A percentile compares a stretch with the other conserved stretches of the same genome.
Evolutionary conservation across 2,113 vertebrate species (phyloP).

Genomic region (Odocoileus virginianus): DNA sequence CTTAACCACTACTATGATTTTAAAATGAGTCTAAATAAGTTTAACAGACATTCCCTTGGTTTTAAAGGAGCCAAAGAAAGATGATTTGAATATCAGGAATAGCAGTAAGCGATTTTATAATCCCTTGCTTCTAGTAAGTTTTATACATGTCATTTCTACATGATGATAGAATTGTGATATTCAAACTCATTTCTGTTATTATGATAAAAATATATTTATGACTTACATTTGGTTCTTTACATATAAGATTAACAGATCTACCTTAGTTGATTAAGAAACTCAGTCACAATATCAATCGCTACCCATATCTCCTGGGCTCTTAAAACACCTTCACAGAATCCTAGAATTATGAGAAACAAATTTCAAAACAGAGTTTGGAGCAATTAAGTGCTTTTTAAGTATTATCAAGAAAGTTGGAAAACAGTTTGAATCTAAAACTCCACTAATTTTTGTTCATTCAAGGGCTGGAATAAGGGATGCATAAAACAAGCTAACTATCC

Average conservation of each 20-base stretch:
- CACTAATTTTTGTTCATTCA: neutral
- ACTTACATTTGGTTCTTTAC: neutral
- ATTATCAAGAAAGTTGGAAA: neutral
- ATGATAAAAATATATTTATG: neutral
- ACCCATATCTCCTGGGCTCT: neutral
- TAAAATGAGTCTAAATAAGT: neutral
- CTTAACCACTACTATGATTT: neutral
- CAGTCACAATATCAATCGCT: neutral
- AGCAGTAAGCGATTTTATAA: slow-evolving; percentile 29
- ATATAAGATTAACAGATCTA: neutral
- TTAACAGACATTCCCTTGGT: neutral
- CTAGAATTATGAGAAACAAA: neutral
- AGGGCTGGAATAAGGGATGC: neutral
- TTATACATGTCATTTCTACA: slow-evolving; percentile 28
- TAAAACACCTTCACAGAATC: neutral
- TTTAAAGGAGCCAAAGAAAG: slow-evolving; percentile 18
- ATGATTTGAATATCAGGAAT: slow-evolving; percentile 31
- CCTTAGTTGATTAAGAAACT: neutral
- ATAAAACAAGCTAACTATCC: neutral
- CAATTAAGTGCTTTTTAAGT: neutral
- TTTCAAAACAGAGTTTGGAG: slow-evolving; percentile 10
- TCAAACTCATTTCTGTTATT: neutral
- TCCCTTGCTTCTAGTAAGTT: slow-evolving; percentile 21
- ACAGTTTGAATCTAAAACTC: neutral
- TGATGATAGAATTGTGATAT: neutral